Percentiles rank a stretch among this genome's conserved stretches.
Conservation (phyloP, 2,888 invertebrate species). For the Andrena haemorrhoa region DNA sequence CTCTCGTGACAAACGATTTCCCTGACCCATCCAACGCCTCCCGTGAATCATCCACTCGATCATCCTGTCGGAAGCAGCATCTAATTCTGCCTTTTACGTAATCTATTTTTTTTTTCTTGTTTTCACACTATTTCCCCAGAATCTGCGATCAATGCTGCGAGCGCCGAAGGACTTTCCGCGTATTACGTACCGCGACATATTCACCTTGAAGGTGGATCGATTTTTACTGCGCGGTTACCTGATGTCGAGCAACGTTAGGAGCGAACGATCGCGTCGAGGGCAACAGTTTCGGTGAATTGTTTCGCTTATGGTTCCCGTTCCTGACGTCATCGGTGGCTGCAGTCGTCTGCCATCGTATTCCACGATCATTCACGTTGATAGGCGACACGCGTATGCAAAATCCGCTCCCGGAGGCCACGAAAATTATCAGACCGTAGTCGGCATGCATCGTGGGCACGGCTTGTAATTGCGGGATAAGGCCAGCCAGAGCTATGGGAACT, state of each 20-base stretch:
- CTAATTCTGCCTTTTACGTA: constrained; percentile 32
- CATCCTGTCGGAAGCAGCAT: neutral
- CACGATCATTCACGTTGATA: constrained; percentile 24
- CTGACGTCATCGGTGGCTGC: neutral
- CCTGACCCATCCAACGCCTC: neutral
- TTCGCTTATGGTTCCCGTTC: too few relatives aligned
- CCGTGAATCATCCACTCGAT: neutral
- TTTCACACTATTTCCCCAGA: constrained; percentile 40
- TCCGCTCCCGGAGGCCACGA: constrained; percentile 62
- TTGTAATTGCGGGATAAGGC: constrained; percentile 67
- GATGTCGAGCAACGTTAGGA: neutral
- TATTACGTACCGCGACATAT: constrained; percentile 44
- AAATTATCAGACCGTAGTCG: constrained; percentile 67
- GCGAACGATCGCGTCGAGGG: neutral
- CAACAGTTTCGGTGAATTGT: neutral
- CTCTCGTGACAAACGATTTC: neutral
- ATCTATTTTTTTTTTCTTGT: constrained; percentile 27
- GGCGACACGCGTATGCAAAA: constrained; percentile 43
- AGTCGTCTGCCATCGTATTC: neutral
- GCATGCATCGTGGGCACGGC: constrained; percentile 48
- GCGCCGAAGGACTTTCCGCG: constrained; percentile 58
- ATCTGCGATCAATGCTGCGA: constrained; percentile 40
- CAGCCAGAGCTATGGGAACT: constrained; percentile 64
- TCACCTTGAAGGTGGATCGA: constrained; percentile 56
- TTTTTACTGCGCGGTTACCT: constrained; percentile 29